Base-by-base conservation (phyloP, 2,888 invertebrate species). In the Chalcosyrphus nemorum region DNA sequence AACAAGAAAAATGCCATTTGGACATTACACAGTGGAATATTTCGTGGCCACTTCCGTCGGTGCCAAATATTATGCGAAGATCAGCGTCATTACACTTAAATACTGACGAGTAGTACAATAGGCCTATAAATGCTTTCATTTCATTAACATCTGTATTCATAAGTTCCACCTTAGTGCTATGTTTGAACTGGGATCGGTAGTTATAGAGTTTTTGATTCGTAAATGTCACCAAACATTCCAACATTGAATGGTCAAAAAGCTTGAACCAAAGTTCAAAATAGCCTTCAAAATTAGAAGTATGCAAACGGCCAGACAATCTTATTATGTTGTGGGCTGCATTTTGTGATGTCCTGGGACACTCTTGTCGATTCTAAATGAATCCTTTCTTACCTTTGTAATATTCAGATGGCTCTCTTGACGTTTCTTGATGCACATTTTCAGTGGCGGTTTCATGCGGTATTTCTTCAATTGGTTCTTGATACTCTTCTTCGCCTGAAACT, bases 11-110 rank as follows among this genome's bases (percentile, higher is more conserved):
- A 63, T 74, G 45, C 21, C 19, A 74, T 24, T 78, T 84, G 11
- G 61, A 68, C 70, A 86, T 75, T 6, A 74, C 74, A 29, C 75
- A 17, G 43, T 17, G 76, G 38, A 86, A 84, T 81, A 84, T 85
- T 78, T 81, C 77, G 43, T 52, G 68, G 29, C 81, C 86, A 65
- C 52, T 85, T 19, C 77, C 85, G 32, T 80, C 78, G 24, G 61
- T 82, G 21, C 71, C 52, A 56, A 81, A 77, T 65, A 77, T 38
- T 70, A 74, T 59, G 17, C 50, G 17, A 47, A 81, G 76, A 80
- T 68, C 76, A 13, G 38, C 35, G 27, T 78, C 41, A 29, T 81
- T 86, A 32, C 70, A 75, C 59, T 84, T 78, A 32, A 75, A 70
- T 29, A 74, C 74, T 41, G 74, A 24, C 19, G 66, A 15, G 24